phyloP scores from a whole-genome alignment of 2,113 vertebrate species.

The Struthio camelus region DNA sequence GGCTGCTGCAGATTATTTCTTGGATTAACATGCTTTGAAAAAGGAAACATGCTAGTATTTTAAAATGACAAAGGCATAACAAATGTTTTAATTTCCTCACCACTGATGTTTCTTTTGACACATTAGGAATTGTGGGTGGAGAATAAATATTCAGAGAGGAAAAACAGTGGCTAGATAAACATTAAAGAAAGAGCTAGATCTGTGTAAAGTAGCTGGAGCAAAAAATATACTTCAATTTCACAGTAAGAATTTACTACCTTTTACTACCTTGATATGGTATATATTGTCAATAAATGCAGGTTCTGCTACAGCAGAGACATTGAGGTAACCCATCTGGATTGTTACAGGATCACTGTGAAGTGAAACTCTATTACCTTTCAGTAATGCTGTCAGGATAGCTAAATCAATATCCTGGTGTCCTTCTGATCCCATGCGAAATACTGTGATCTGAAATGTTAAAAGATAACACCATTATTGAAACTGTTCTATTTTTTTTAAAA shows the following conservation, averaged over 20 bases:
- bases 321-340: constrained; percentile 6
- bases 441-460: constrained; percentile 89
- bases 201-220: neutral
- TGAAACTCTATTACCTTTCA: constrained; percentile 88
- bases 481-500: neutral
- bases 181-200: neutral
- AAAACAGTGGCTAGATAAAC: neutral
- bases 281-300: neutral
- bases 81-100: neutral
- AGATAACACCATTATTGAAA: constrained; percentile 45
- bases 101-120: neutral
- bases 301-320: neutral
- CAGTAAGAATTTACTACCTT: neutral
- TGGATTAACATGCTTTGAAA: neutral
- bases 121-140: neutral
- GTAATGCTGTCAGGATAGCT: constrained; percentile 95
- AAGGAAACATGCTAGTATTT: neutral
- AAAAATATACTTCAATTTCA: neutral
- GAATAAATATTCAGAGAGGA: neutral
- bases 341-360: neutral
- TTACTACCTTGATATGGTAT: rapidly evolving
- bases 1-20: neutral
- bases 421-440: constrained; percentile 99
- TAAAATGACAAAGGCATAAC: neutral
- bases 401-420: constrained; percentile 99